Evolutionary conservation across 2,888 invertebrate genomes (phyloP).

Genomic region (Chrysolina haemoptera): DNA sequence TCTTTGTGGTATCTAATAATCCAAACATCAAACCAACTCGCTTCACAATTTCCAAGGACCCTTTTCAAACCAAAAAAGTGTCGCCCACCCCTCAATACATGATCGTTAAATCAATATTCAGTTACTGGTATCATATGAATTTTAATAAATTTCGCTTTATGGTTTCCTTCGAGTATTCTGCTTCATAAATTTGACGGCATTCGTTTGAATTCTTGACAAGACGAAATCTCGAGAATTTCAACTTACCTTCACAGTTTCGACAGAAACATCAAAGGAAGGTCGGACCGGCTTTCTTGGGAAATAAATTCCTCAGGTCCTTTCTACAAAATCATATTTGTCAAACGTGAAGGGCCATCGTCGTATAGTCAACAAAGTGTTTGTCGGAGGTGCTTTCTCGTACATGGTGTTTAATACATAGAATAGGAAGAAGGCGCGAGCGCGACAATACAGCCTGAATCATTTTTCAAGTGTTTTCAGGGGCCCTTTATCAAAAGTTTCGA

Average conservation of each 20-base stretch:
- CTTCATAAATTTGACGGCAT: not conserved
- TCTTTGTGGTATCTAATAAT: too few relatives aligned
- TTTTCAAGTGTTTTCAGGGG: conserved; percentile 37
- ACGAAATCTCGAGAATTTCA: conserved; percentile 2
- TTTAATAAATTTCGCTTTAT: not conserved
- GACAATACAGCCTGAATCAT: conserved; percentile 33
- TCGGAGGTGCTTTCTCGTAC: conserved; percentile 22
- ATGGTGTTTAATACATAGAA: conserved; percentile 26
- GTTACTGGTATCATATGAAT: not conserved
- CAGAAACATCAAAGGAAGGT: conserved; percentile 9
- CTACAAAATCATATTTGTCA: conserved; percentile 33
- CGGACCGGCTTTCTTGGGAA: not conserved
- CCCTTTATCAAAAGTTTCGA: conserved; percentile 29
- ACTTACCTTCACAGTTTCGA: not conserved
- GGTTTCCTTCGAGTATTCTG: not conserved
- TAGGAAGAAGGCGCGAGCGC: conserved; percentile 23
- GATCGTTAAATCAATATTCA: not conserved
- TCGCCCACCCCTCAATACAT: too few relatives aligned
- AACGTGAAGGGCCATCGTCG: conserved; percentile 31
- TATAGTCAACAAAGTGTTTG: conserved; percentile 32
- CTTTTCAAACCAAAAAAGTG: too few relatives aligned
- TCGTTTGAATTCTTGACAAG: not conserved
- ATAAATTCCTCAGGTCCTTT: not conserved
- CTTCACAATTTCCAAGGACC: too few relatives aligned
- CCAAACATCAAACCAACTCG: too few relatives aligned